A percentile compares a stretch with the other conserved stretches of the same genome.
Conservation (phyloP, 2,797 vertebrate genomes). For the Spinibarbus caldwelli region DNA sequence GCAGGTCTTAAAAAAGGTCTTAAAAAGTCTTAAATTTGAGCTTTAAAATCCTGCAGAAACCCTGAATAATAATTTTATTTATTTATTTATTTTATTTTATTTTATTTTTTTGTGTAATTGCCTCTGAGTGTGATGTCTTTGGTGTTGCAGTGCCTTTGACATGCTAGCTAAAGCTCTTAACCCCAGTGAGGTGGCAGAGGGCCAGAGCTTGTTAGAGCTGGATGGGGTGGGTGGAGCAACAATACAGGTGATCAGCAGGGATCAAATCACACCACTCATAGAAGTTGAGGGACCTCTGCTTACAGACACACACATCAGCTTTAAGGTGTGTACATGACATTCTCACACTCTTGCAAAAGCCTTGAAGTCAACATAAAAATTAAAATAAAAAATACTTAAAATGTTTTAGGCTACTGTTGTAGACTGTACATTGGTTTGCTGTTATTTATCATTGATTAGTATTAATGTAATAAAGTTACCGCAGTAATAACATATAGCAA, state of each 20-base stretch:
- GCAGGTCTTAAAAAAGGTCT: no score
- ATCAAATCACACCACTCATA: conserved; percentile 96
- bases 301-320: conserved; percentile 95
- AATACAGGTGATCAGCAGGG: conserved; percentile 95
- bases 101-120: neutral
- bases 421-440: neutral
- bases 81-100: no score
- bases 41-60: no score
- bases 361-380: neutral
- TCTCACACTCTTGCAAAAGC: neutral
- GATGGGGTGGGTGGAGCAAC: conserved; percentile 85
- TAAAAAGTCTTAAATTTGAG: no score
- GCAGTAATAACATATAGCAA: neutral
- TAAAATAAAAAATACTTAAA: neutral
- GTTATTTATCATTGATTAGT: neutral
- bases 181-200: conserved; percentile 81
- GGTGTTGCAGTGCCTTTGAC: conserved; percentile 90
- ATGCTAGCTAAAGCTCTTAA: conserved; percentile 98
- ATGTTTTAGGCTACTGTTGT: neutral
- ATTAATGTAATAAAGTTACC: neutral
- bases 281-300: conserved; percentile 98
- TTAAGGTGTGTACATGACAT: conserved; percentile 81
- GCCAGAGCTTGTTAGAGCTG: conserved; percentile 80
- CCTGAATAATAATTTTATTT: no score
- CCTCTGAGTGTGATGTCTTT: conserved; percentile 27